Conservation (phyloP, 2,888 invertebrate genomes). For the Eugnorisma glareosa region DNA sequence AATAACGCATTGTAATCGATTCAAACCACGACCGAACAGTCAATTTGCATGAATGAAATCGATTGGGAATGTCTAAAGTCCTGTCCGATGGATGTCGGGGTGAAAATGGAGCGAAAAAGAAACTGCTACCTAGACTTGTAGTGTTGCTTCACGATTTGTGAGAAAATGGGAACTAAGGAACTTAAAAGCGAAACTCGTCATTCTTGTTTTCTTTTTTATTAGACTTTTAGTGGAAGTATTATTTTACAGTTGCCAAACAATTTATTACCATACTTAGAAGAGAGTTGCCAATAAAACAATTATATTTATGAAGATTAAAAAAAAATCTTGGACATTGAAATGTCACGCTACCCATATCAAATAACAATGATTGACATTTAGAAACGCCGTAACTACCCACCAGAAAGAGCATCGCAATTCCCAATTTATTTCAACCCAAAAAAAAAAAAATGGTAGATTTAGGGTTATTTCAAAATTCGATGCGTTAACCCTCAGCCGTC, state of each 20-base stretch:
- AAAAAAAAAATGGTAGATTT: slow-evolving; percentile 51
- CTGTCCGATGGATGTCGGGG: slow-evolving; percentile 43
- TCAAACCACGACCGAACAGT: slow-evolving; percentile 58
- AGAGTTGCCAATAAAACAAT: too few relatives aligned
- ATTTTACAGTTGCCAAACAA: background rate
- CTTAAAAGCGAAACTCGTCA: background rate
- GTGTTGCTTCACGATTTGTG: slow-evolving; percentile 18
- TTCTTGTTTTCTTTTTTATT: background rate
- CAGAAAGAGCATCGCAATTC: slow-evolving; percentile 37
- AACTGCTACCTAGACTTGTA: slow-evolving; percentile 30
- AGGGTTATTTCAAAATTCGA: slow-evolving; percentile 64
- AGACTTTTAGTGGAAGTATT: background rate
- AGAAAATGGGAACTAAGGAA: background rate
- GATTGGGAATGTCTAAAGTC: slow-evolving; percentile 57
- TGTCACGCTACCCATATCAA: slow-evolving; percentile 4
- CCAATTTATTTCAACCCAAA: slow-evolving; percentile 41
- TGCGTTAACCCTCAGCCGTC: slow-evolving; percentile 68
- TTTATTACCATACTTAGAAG: background rate
- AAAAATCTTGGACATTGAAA: background rate
- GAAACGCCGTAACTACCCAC: slow-evolving; percentile 14
- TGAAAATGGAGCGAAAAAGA: slow-evolving; percentile 55
- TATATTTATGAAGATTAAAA: too few relatives aligned
- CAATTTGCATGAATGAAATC: slow-evolving; percentile 60
- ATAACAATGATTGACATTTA: slow-evolving; percentile 30
- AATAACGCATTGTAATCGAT: slow-evolving; percentile 61